These are phyloP conservation scores for Agrochola macilenta DNA, from an alignment of 2,888 invertebrate species.

Conservation along the genomic window DNA sequence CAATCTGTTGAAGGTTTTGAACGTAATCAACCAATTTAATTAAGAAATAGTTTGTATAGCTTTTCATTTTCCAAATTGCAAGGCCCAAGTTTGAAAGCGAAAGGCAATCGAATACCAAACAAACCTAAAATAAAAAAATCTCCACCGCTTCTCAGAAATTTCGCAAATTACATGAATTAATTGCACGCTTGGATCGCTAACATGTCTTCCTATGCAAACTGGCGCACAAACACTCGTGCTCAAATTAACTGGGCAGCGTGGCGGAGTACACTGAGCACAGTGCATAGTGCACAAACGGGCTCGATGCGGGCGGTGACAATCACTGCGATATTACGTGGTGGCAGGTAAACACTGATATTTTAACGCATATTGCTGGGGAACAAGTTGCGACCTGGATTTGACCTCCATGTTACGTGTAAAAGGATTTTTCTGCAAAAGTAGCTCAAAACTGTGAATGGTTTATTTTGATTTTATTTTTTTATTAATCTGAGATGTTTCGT, in stretches of 20 bases:
- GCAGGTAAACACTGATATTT: conserved; percentile 41
- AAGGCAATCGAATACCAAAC: too few species aligned
- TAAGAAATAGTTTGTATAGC: background rate
- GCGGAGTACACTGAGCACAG: background rate
- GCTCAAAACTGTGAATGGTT: background rate
- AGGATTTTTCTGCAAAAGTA: background rate
- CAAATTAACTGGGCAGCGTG: conserved; percentile 38
- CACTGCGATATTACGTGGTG: conserved; percentile 45
- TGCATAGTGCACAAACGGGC: background rate
- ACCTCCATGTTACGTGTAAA: background rate
- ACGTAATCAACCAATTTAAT: background rate
- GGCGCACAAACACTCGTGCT: conserved; percentile 21
- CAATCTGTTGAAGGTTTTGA: background rate
- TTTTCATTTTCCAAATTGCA: background rate
- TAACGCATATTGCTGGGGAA: conserved; percentile 15
- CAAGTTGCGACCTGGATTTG: conserved; percentile 20
- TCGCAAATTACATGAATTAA: conserved; percentile 7
- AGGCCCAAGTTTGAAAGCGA: too few species aligned
- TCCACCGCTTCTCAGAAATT: background rate
- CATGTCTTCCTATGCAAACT: conserved; percentile 7
- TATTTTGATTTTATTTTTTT: background rate
- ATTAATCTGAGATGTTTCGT: background rate
- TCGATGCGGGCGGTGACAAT: conserved; percentile 53
- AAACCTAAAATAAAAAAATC: too few species aligned
- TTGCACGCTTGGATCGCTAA: background rate